These are phyloP conservation scores for Rhadina sibilatrix DNA, from an alignment of 2,113 vertebrate genomes.

Conservation along the genomic window DNA sequence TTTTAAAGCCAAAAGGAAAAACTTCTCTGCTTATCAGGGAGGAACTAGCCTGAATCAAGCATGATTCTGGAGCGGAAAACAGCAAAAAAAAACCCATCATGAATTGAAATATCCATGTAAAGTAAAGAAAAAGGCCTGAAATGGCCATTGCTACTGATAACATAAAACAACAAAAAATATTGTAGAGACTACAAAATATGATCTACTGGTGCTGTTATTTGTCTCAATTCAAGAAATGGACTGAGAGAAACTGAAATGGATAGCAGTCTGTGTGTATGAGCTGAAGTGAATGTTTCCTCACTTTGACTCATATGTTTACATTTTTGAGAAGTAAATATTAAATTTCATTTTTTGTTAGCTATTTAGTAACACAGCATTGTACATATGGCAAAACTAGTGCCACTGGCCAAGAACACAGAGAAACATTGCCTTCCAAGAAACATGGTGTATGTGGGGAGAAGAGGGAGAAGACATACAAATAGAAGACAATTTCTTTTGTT, in stretches of 20 bases:
- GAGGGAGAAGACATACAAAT: not conserved
- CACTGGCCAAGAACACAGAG: constrained; percentile 35
- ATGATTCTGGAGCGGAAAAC: not conserved
- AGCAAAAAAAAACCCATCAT: not conserved
- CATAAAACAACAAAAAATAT: not conserved
- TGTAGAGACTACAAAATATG: not conserved
- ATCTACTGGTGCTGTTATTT: not conserved
- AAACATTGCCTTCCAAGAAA: constrained; percentile 4
- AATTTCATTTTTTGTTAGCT: not conserved
- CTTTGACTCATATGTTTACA: constrained; percentile 32
- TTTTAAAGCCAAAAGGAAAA: not conserved
- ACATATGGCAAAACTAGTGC: constrained; percentile 28
- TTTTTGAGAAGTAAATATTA: constrained; percentile 39
- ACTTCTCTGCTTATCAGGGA: not conserved
- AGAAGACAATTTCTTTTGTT: not conserved
- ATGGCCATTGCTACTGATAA: not conserved
- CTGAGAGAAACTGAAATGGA: not conserved
- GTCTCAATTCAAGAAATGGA: not conserved
- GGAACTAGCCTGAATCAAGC: not conserved
- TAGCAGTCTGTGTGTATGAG: not conserved
- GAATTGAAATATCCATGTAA: not conserved
- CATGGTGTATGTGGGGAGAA: not conserved
- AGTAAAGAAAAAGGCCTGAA: not conserved
- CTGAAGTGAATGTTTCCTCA: not conserved
- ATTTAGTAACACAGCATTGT: constrained; percentile 18